Evolutionary conservation across 1,140 invertebrate genomes (phyloP).

Genomic region (Venustaconcha ellipsiformis): DNA sequence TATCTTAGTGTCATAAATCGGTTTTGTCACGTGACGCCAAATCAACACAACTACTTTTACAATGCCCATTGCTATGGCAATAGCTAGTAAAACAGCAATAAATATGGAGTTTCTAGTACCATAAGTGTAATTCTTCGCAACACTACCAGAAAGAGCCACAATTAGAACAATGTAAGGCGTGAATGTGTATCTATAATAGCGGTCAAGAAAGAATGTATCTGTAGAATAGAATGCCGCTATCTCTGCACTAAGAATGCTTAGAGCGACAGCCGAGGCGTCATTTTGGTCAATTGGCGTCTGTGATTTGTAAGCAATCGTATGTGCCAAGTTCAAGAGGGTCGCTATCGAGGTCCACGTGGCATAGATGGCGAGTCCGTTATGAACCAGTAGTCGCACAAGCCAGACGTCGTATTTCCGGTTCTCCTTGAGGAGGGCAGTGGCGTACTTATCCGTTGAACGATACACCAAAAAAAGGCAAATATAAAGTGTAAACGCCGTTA

Average conservation of each 20-base stretch:
- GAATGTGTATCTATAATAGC: constrained; percentile 55
- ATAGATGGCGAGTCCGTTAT: constrained; percentile 64
- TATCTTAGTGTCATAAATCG: constrained; percentile 11
- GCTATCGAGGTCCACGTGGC: constrained; percentile 62
- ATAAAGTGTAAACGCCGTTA: constrained; percentile 55
- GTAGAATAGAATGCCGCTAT: constrained; percentile 44
- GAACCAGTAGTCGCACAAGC: constrained; percentile 58
- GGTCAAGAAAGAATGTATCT: constrained; percentile 52
- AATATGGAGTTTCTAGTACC: constrained; percentile 50
- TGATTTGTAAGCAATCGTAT: constrained; percentile 43
- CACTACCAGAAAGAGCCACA: constrained; percentile 51
- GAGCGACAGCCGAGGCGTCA: constrained; percentile 38
- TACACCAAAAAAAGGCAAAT: constrained; percentile 45
- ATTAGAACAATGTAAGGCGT: constrained; percentile 58
- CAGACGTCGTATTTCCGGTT: constrained; percentile 46
- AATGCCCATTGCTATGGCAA: constrained; percentile 25
- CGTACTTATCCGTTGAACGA: constrained; percentile 27
- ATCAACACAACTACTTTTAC: constrained; percentile 43
- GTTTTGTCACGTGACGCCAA: constrained; percentile 38
- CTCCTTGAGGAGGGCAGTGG: constrained; percentile 25
- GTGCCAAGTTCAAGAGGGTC: constrained; percentile 55
- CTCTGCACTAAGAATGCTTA: constrained; percentile 43
- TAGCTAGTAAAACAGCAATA: constrained; percentile 44
- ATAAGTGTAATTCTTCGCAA: constrained; percentile 47
- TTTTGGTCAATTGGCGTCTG: constrained; percentile 16